phyloP scores from a whole-genome alignment of 2,797 vertebrate species.

The Myotis myotis region DNA sequence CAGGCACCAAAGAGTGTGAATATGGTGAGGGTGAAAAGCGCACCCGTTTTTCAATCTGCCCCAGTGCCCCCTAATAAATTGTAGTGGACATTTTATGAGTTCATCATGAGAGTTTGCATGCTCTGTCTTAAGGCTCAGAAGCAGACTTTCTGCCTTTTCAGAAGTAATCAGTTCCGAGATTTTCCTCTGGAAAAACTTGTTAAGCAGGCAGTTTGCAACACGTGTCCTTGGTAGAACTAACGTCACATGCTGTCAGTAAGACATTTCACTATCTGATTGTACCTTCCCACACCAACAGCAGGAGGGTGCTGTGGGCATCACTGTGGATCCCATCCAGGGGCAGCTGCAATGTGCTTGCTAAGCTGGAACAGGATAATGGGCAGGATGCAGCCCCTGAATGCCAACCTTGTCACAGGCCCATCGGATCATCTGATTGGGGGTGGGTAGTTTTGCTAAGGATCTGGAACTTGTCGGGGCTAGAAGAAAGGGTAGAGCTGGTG shows the following conservation, averaged over 20 bases:
- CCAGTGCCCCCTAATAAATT: not conserved
- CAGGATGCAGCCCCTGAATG: not conserved
- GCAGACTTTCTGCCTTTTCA: not conserved
- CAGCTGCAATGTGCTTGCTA: not conserved
- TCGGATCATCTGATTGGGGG: not conserved
- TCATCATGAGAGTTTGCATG: not conserved
- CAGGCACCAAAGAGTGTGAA: too few species aligned
- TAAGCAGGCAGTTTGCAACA: not conserved
- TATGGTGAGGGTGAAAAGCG: not conserved
- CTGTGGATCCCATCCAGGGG: accelerated
- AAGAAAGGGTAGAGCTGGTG: not conserved
- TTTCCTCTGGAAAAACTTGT: not conserved
- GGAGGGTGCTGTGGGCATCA: not conserved
- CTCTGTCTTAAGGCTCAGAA: not conserved
- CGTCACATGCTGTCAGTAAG: not conserved
- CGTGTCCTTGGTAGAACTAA: not conserved
- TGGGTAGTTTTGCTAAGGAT: not conserved
- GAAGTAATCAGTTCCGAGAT: not conserved
- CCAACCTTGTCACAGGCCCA: not conserved
- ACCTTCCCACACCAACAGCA: not conserved
- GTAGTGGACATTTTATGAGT: not conserved
- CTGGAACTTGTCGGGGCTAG: not conserved
- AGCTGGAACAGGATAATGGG: too few species aligned
- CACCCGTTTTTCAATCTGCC: not conserved
- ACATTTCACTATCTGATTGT: not conserved